Base-by-base conservation (phyloP, 2,888 invertebrate genomes). In the Metacarcinus magister region DNA sequence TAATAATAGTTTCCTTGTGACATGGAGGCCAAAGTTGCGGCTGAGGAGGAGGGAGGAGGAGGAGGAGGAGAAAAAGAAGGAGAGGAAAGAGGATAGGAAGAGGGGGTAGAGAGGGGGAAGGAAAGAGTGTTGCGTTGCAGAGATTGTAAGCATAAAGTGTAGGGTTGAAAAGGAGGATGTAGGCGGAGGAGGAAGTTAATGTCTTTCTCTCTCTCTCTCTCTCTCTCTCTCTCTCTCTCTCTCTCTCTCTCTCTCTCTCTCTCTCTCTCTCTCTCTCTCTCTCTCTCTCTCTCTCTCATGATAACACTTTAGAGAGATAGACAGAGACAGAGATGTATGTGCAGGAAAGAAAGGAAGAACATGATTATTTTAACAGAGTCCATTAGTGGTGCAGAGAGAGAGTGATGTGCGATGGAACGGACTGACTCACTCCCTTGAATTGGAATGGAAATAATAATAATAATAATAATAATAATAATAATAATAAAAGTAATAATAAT, bases 171-270 rank as follows among this genome's bases (percentile, higher is more conserved):
- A 82, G 82, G 82, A 82, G 32, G 10, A 5, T 13, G 82, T 82
- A 32, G 82, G 82, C 32, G 82, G 82, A 82, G 82, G 8, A 82
- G 32, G 82, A 82, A 1, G 32, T 28, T 32, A 82, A 82, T 82
- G 2, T 82, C 28, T 82, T 13, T 82, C 82, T 82, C 67, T 67
- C 67, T 67, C 67, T 67, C 67, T 67, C 67, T 67, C 67, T 67
- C 67, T 67, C 67, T 67, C 60, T 60, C 60, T 60, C 60, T 60
- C 60, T 60, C 60, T 60, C 60, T 60, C 60, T 60, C 60, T 60
- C 60, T 60, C 60, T 60, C 60, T 60, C 60, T 60, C 60, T 60
- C 60, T 60, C 60, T 60, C 60, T 60, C 60, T 60, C 60, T 60
- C 60, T 60, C 60, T 60, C 60, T 60, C 60, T 60, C 60, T 60